Base-by-base conservation (phyloP, 2,113 vertebrate species). In the Oncorhynchus masou region DNA sequence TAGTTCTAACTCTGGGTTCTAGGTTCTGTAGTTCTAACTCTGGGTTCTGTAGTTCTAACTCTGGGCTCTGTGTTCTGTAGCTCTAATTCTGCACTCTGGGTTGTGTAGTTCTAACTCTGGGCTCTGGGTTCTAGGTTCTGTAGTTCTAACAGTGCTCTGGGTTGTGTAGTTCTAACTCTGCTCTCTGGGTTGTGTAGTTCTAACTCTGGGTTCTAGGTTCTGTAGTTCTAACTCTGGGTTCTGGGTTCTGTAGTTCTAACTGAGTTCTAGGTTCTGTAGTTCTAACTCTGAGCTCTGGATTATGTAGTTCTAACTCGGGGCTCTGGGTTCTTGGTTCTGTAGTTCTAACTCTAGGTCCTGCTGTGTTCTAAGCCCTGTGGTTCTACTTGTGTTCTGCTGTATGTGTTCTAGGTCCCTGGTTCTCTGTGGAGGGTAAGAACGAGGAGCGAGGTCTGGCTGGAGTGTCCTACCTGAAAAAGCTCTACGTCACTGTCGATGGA, bases 401-500 rank as follows among this genome's bases (percentile, higher is more conserved):
- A 13, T 49, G 25, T 60, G 25, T 54, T 79, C 45, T 59, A 94
- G 95, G 91, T 59, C 91, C 93, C 0, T 93, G 91, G 91, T 96
- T 96, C 78, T 94, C 92, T 49, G 91, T 96, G 74, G 90, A 90
- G 31, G 93, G 75, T 0, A 95, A 95, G 79, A 95, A 94, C 22
- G 92, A 95, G 60, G 89, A 93, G 59, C 79, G 91, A 68, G 94
- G 92, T 1, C 54, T 82, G 27, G 1, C 86, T 27, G 94, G 92
- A 0, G 54, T 91, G 15, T 92, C 94, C 71, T 93, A 91, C 85
- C 87, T 95, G 51, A 91, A 80, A 25, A 92, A 93, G 70, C 86
- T 95, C 76, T 92, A 92, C 0, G 77, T 96, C 77, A 92, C 85
- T 0, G 89, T 95, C 16, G 22, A 88, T 0, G 83, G 89, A 24